A percentile compares a stretch with the other conserved stretches of the same genome.
Evolutionary conservation across 2,113 vertebrate species (phyloP).

Genomic region (Mungos mungo): DNA sequence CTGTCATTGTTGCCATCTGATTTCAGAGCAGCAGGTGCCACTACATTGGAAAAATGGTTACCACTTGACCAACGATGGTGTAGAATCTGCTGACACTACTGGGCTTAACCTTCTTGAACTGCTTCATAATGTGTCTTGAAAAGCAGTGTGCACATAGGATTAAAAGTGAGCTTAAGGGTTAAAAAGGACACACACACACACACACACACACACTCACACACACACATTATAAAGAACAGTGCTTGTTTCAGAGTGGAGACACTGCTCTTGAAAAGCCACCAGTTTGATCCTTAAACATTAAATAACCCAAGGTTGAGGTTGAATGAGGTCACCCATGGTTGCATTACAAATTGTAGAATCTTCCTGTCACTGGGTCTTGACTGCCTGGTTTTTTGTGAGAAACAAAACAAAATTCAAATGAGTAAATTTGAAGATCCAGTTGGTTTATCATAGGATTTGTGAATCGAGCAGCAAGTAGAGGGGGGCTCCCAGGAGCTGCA

Average conservation of each 20-base stretch:
- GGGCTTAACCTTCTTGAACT: slow-evolving; percentile 48
- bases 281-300: background rate
- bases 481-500: background rate
- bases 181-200: background rate
- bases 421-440: background rate
- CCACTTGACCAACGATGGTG: background rate
- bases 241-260: background rate
- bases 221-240: background rate
- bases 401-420: background rate
- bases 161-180: slow-evolving; percentile 65
- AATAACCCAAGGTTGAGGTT: background rate
- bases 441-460: background rate
- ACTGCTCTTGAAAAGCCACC: background rate
- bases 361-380: background rate
- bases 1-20: background rate
- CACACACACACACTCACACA: background rate
- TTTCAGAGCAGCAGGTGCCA: background rate
- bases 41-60: slow-evolving; percentile 37
- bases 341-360: background rate
- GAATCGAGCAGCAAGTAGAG: background rate
- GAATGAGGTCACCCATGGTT: background rate
- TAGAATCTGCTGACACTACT: slow-evolving; percentile 18
- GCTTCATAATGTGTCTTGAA: background rate
- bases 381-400: slow-evolving; percentile 23
- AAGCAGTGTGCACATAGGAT: slow-evolving; percentile 53